Evolutionary conservation across 1,140 invertebrate genomes (phyloP), one percentile per base, ranked within the genome.

Genomic region (Arctopsyche grandis): DNA sequence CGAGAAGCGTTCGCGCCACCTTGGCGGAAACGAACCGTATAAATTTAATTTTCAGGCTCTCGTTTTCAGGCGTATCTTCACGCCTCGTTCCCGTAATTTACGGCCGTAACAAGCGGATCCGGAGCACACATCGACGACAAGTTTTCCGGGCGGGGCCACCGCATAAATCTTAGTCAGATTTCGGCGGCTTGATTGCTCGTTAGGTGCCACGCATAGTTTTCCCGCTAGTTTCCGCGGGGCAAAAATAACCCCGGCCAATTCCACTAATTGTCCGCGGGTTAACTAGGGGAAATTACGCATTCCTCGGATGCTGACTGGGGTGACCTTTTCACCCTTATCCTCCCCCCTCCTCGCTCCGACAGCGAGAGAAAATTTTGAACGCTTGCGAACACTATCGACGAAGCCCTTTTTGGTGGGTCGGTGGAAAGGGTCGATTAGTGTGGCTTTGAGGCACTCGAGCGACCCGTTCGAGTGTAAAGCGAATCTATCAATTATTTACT

Each of bases 201-300:
- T 29, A 69, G 29, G 66, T 10, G 66, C 14, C 24, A 24, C 14
- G 66, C 66, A 69, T 69, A 43, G 24, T 69, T 69, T 69, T 38
- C 29, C 60, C 21, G 66, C 29, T 69, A 69, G 24, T 38, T 38
- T 38, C 29, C 29, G 29, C 29, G 29, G 29, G 29, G 29, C 66
- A 69, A 69, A 69, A 69, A 69, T 69, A 69, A 24, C 66, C 29
- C 24, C 14, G 29, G 66, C 66, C 29, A 69, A 69, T 69, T 69
- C 66, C 66, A 26, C 26, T 69, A 69, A 69, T 69, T 69, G 66
- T 69, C 24, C 63, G 10, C 3, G 22, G 24, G 63, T 26, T 22
- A 24, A 60, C 14, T 52, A 52, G 22, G 63, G 24, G 21, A 24
- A 66, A 66, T 29, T 66, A 22, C 21, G 63, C 63, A 66, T 26